Evolutionary conservation across 1,140 invertebrate species (phyloP).

Genomic region (Choristoneura fumiferana): DNA sequence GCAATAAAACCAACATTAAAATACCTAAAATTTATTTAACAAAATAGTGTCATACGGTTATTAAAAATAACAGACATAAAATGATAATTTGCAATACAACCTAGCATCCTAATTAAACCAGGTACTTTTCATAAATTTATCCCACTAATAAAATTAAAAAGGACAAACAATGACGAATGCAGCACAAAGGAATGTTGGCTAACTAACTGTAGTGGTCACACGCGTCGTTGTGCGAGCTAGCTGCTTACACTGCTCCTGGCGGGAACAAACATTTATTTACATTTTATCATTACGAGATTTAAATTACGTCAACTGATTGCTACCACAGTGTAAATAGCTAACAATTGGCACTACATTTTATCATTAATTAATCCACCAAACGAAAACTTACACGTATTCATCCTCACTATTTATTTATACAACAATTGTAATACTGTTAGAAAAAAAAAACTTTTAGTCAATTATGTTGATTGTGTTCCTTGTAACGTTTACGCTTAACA

Average conservation of each 20-base stretch:
- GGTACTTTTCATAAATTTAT: constrained; percentile 76
- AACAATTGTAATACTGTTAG: constrained; percentile 63
- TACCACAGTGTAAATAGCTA: constrained; percentile 4
- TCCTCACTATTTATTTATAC: constrained; percentile 32
- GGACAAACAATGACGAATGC: constrained; percentile 66
- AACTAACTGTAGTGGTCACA: constrained; percentile 56
- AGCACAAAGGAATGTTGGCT: constrained; percentile 76
- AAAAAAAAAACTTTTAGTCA: constrained; percentile 25
- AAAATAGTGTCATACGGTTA: constrained; percentile 78
- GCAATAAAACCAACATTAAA: constrained; percentile 57
- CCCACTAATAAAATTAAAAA: constrained; percentile 58
- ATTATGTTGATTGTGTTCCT: too few relatives aligned
- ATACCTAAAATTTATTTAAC: constrained; percentile 78
- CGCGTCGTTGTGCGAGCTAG: constrained; percentile 40
- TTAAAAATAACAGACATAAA: constrained; percentile 78
- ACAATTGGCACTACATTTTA: constrained; percentile 4
- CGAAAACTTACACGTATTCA: constrained; percentile 32
- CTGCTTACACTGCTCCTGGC: constrained; percentile 42
- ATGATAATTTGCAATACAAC: constrained; percentile 75
- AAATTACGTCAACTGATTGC: background rate
- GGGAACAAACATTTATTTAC: constrained; percentile 14
- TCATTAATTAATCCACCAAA: constrained; percentile 27
- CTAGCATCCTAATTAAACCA: constrained; percentile 77
- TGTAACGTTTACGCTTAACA: too few relatives aligned
- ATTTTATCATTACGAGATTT: background rate